Base-by-base conservation (phyloP, 2,113 vertebrate genomes). In the Cryptotis parvus region DNA sequence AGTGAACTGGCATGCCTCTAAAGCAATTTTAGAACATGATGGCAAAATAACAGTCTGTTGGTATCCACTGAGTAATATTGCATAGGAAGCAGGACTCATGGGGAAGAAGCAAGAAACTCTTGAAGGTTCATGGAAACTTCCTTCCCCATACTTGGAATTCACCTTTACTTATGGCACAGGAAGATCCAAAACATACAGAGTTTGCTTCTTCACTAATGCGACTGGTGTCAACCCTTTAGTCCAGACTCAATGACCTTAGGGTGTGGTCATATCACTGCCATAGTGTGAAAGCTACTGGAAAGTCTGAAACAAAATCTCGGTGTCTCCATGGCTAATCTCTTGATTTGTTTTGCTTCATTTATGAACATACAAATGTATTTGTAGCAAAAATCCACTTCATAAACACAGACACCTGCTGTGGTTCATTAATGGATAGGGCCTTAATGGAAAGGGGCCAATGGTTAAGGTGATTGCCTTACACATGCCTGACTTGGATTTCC, bases 241-340 rank as follows among this genome's bases (percentile, higher is more conserved):
- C 55, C 90, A 76, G 82, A 88, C 74, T 92, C 95, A 94, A 92
- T 84, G 82, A 94, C 85, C 41, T 93, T 94, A 88, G 66, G 91
- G 43, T 87, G 81, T 77, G 92, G 92, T 92, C 97, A 92, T 93
- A 94, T 94, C 49, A 89, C 96, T 89, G 89, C 68, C 81, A 90
- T 92, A 96, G 43, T 9, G 31, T 95, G 84, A 97, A 94, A 94
- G 68, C 52, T 18, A 90, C 58, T 52, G 89, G 70, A 68, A 94
- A 95, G 84, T 52, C 70, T 65, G n/a, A n/a, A n/a, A n/a, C 94
- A 96, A 92, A 94, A 96, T 93, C 37, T 94, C 75, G 76, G 91
- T 58, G 63, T 94, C 93, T 84, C 81, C 52, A 68, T 52, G 65
- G 84, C 39, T 94, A 92, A 96, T 97, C 69, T 94, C 94, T 65